These are phyloP conservation scores for Macaria liturata DNA, from an alignment of 2,888 invertebrate species.

Conservation along the genomic window DNA sequence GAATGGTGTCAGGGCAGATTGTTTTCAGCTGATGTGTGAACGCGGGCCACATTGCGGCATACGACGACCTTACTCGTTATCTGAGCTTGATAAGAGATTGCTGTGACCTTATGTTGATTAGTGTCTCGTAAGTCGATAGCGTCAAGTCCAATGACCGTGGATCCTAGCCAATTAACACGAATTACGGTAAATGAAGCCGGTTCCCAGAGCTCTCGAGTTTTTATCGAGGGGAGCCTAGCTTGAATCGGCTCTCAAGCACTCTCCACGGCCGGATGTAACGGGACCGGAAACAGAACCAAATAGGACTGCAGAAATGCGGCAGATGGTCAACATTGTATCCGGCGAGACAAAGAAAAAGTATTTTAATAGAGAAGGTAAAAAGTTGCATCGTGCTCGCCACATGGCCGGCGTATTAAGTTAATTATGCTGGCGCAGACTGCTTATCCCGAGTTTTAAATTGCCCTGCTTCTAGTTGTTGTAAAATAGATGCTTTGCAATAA, in stretches of 20 bases:
- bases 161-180: constrained; percentile 32
- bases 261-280: constrained; percentile 73
- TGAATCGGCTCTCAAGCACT: constrained; percentile 61
- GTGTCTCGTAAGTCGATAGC: constrained; percentile 66
- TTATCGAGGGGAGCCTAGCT: constrained; percentile 48
- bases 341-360: constrained; percentile 52
- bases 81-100: constrained; percentile 72
- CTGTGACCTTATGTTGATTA: constrained; percentile 75
- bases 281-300: constrained; percentile 71
- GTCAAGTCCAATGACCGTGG: constrained; percentile 75
- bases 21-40: constrained; percentile 26
- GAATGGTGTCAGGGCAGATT: constrained; percentile 45
- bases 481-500: constrained; percentile 15
- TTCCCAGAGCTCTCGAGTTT: constrained; percentile 52
- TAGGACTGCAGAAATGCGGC: constrained; percentile 57
- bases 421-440: constrained; percentile 32
- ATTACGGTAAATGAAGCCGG: constrained; percentile 32
- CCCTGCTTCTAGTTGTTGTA: constrained; percentile 7
- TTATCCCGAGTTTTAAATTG: constrained; percentile 10
- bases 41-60: constrained; percentile 60
- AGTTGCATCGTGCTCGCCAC: constrained; percentile 35
- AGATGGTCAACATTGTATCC: constrained; percentile 61
- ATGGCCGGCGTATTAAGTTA: constrained; percentile 52
- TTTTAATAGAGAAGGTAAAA: constrained; percentile 41
- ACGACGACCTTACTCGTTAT: constrained; percentile 73